These are phyloP conservation scores for Pseudeuparius sepicola DNA, from an alignment of 2,888 invertebrate species.

Conservation along the genomic window DNA sequence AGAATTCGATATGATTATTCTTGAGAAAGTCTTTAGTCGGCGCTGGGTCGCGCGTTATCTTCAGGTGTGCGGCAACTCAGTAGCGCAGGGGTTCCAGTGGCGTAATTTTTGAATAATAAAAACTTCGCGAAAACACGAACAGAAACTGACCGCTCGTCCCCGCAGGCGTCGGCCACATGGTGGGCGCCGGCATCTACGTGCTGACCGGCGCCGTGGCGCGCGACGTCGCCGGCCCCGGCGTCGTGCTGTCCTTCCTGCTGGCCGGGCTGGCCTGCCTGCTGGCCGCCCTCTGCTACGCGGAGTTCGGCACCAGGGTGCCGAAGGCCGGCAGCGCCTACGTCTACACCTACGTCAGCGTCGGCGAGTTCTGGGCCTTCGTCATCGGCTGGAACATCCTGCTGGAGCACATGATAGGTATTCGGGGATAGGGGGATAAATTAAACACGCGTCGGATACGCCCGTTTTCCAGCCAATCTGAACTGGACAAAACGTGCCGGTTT, in stretches of 20 bases:
- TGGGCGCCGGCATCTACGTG: conserved; percentile 91
- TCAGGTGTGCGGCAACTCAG: no score
- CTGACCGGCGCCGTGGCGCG: conserved; percentile 77
- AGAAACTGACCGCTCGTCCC: no score
- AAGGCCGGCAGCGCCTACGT: conserved; percentile 89
- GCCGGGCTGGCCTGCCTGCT: conserved; percentile 76
- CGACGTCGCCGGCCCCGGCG: conserved; percentile 74
- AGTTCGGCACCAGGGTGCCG: conserved; percentile 79
- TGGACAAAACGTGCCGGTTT: no score
- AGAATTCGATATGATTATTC: no score
- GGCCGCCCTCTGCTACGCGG: conserved; percentile 81
- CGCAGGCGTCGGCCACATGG: conserved; percentile 86
- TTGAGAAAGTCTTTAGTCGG: no score
- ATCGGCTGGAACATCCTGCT: conserved; percentile 92
- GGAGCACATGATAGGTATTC: conserved; percentile 85
- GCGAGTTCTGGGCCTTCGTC: conserved; percentile 89
- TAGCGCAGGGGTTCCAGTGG: no score
- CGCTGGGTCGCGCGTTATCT: no score
- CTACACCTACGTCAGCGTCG: conserved; percentile 86
- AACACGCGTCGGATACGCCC: no score
- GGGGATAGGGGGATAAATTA: conserved; percentile 20
- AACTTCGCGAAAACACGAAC: no score
- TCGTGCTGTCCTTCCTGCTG: conserved; percentile 59
- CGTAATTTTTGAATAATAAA: no score
- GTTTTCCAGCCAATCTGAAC: no score